Conservation (phyloP, 2,113 vertebrate genomes). For the Turdus rufiventris region DNA sequence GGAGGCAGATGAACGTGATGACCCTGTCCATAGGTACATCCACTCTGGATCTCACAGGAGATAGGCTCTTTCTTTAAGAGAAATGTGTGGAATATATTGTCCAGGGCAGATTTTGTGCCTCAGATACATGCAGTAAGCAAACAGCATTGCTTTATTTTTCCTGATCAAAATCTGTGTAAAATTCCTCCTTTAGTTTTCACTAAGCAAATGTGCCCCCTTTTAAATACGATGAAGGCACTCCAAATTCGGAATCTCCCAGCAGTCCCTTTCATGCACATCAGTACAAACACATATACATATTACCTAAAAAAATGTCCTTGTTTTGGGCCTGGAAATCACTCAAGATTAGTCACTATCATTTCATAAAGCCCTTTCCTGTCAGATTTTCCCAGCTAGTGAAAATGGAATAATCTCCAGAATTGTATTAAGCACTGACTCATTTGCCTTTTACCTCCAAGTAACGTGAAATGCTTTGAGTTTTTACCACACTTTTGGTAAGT, state of each 20-base stretch:
- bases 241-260: not conserved
- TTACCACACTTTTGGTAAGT: not conserved
- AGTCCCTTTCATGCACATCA: not conserved
- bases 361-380: not conserved
- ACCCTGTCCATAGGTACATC: conserved; percentile 84
- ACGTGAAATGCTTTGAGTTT: not conserved
- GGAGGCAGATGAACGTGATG: conserved; percentile 81
- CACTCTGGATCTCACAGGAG: not conserved
- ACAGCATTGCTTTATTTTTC: not conserved
- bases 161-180: not conserved
- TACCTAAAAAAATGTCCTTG: not conserved
- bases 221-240: not conserved
- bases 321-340: not conserved
- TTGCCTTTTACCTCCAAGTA: not conserved
- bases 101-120: not conserved
- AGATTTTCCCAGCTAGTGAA: not conserved
- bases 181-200: not conserved
- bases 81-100: not conserved
- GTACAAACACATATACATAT: fast-evolving
- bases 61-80: not conserved
- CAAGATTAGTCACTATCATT: not conserved
- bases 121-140: fast-evolving
- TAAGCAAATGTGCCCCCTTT: not conserved
- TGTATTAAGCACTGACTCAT: not conserved
- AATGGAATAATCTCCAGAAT: not conserved